Evolutionary conservation across 2,113 vertebrate genomes (phyloP), one percentile per base, ranked within the genome.

Genomic region (Pedionomus torquatus): DNA sequence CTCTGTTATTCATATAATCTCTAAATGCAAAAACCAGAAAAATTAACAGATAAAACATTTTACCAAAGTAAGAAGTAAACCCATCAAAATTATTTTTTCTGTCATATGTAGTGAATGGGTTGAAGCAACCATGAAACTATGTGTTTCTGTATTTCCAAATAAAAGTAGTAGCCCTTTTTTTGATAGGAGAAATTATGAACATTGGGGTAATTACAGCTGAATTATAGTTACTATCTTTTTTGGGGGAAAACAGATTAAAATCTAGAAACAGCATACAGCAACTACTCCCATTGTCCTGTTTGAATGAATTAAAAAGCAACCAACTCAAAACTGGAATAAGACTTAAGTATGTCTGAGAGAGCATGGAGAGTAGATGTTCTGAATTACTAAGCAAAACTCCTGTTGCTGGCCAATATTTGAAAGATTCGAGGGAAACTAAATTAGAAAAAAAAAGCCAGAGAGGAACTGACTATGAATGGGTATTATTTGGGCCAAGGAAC

Each of bases 341-440:
- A 69, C 11, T 9, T 10, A 79, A 35, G 10, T 16, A 23, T 3
- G 9, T 33, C 41, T 70, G 26, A 66, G n/a, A 72, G 24, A 90
- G 7, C 9, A 49, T 0, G 1, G 7, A 57, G 9, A 68, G 9
- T 2, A 79, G 11, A 51, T 6, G 1, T 21, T 24, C 35, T 48
- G 39, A 89, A 89, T 52, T 52, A 78, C 18, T 35, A 70, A 33
- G 13, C 31, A 82, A 70, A 82, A 78, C 39, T 41, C 18, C 37
- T 79, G 1, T 33, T 63, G 13, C 26, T 76, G 35, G 48, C 5
- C 52, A 80, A 28, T 37, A 46, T 19, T 75, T 4, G 10, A 21
- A 89, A 76, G 8, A 49, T 52, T 58, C 54, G 17, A 72, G 9
- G 10, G 79, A 91, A 93, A 75, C 8, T 41, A 43, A 39, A 63